Evolutionary conservation across 2,797 vertebrate species (phyloP).

Genomic region (Sarcoramphus papa): DNA sequence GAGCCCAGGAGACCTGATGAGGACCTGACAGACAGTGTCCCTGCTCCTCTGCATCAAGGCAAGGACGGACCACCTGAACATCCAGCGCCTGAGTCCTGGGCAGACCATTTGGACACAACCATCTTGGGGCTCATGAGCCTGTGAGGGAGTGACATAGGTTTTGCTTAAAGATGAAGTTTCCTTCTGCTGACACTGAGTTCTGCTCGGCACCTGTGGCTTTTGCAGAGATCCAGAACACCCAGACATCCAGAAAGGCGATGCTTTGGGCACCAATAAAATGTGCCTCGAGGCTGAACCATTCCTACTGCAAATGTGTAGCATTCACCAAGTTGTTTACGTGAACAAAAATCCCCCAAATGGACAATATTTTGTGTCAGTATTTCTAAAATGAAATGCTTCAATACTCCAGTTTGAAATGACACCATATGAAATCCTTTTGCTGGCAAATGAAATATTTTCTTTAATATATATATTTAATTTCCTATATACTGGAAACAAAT

Average conservation of each 20-base stretch:
- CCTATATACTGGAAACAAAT: neutral
- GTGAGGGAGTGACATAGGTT: neutral
- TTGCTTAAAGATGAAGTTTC: neutral
- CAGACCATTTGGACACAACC: neutral
- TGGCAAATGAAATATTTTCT: neutral
- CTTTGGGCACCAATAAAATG: neutral
- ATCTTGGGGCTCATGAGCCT: neutral
- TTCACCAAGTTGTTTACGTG: neutral
- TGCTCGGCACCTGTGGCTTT: neutral
- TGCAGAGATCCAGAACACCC: neutral
- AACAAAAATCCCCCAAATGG: neutral
- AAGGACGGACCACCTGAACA: neutral
- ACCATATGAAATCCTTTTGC: neutral
- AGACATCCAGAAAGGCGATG: no score
- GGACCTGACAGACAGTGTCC: neutral
- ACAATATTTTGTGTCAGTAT: neutral
- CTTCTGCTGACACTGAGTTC: neutral
- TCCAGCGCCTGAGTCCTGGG: neutral
- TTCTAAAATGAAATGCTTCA: neutral
- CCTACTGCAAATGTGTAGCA: neutral
- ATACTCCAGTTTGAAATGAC: neutral
- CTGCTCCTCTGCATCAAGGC: neutral
- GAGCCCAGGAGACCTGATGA: neutral
- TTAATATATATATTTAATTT: neutral
- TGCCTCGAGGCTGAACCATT: neutral